These are phyloP conservation scores for Poliocrania exsul DNA, from an alignment of 2,797 vertebrate species.

Conservation along the genomic window DNA sequence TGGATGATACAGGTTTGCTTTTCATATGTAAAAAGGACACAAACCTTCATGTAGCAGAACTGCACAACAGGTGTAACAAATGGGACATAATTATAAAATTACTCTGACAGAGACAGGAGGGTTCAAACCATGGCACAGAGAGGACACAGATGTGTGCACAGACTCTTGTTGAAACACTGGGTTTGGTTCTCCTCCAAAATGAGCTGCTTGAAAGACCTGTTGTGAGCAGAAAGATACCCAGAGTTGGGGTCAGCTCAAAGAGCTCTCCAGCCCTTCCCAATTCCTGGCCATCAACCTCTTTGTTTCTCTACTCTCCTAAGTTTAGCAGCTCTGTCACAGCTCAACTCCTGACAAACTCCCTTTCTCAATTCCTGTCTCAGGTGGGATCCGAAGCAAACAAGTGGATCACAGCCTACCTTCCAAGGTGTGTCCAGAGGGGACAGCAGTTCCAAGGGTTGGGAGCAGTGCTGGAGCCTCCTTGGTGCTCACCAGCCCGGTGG, in stretches of 20 bases:
- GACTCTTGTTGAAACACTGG: background rate
- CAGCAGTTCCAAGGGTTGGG: background rate
- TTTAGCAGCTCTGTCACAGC: background rate
- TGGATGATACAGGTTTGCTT: background rate
- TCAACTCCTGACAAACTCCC: background rate
- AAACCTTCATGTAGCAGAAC: background rate
- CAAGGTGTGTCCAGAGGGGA: conserved; percentile 14
- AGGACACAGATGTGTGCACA: background rate
- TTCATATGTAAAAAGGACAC: background rate
- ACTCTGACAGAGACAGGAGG: background rate
- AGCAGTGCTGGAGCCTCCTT: conserved; percentile 13
- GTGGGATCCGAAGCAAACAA: background rate
- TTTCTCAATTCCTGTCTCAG: background rate
- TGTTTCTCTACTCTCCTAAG: background rate
- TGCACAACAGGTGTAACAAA: background rate
- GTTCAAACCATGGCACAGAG: background rate
- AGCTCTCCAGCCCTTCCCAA: background rate
- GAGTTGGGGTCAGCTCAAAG: background rate
- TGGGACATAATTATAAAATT: background rate
- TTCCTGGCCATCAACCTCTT: background rate
- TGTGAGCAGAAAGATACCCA: background rate
- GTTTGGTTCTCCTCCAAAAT: background rate
- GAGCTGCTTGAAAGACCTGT: background rate
- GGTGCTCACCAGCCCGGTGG: background rate
- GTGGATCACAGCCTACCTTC: conserved; percentile 67